Base-by-base conservation (phyloP, 2,888 invertebrate genomes). In the Drosophila mimica region DNA sequence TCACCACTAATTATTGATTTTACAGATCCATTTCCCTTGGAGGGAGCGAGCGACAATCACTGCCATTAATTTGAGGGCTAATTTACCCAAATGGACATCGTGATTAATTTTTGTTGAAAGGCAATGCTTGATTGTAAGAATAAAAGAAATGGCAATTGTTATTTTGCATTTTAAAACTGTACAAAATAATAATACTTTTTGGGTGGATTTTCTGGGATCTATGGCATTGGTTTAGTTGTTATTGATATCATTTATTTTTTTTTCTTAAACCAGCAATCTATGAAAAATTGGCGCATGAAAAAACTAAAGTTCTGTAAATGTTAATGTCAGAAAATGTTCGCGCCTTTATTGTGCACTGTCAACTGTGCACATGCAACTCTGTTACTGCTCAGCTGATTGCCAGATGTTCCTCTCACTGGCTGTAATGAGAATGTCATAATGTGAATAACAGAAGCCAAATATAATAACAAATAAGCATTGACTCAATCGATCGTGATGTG, bases 311-410 rank as follows among this genome's bases (percentile, higher is more conserved):
- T 54, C 28, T 3, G 13, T 25, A 8, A 15, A 8, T 25, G 15
- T 46, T 15, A 8, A 15, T 8, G 20, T 46, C 15, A 8, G 15
- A 25, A 25, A 46, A 8, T 25, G 25, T 8, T 46, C 15, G 25
- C 31, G 33, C 33, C 6, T 38, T 4, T 48, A 7, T 15, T 48
- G n/a, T 25, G 25, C 25, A 13, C 53, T 15, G 11, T 9, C 52
- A 60, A 25, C 40, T 53, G 52, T 20, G 4, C 5, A 51, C 31
- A 56, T 66, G 48, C 76, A 76, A 65, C 61, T 52, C 51, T 56
- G 7, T 20, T 8, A 6, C 31, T 28, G 30, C 31, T 33, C 79
- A 78, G 80, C 80, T 77, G 80, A 33, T 70, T 20, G 2, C 17
- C 61, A 67, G 33, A 48, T 74, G 61, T 40, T 46, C 13, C 5